Evolutionary conservation across 2,113 vertebrate genomes (phyloP).

Genomic region (Deroptyus accipitrinus): DNA sequence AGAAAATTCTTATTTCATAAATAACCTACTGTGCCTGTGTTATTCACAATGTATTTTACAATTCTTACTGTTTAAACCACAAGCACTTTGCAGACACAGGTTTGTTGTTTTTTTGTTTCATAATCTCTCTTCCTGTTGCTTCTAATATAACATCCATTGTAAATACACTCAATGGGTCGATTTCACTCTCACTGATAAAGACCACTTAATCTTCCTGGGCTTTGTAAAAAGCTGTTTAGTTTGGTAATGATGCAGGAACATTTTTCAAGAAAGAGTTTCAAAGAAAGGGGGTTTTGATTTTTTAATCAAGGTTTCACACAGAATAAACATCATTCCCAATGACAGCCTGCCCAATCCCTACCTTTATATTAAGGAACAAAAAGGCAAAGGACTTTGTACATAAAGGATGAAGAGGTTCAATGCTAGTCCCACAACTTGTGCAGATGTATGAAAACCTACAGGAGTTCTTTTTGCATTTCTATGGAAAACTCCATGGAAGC

Average conservation of each 20-base stretch:
- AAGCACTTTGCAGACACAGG: neutral
- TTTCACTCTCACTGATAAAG: neutral
- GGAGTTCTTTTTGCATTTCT: neutral
- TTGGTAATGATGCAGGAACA: neutral
- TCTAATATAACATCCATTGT: neutral
- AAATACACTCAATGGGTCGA: neutral
- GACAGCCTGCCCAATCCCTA: neutral
- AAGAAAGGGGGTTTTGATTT: neutral
- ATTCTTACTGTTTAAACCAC: neutral
- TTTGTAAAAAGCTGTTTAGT: neutral
- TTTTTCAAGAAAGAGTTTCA: neutral
- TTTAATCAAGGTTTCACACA: neutral
- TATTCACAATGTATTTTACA: neutral
- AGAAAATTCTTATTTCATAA: slow-evolving; percentile 17
- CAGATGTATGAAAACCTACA: neutral
- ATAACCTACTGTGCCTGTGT: neutral
- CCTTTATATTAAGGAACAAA: neutral
- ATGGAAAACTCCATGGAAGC: neutral
- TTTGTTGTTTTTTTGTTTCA: neutral
- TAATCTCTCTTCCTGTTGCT: neutral
- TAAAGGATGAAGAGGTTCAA: neutral
- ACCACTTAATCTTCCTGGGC: neutral
- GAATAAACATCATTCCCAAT: neutral
- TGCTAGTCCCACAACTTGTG: neutral
- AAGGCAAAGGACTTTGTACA: neutral